A percentile compares a stretch with the other conserved stretches of the same genome.
Conservation (phyloP, 1,140 invertebrate species). For the Drosophila pseudoobscura region DNA sequence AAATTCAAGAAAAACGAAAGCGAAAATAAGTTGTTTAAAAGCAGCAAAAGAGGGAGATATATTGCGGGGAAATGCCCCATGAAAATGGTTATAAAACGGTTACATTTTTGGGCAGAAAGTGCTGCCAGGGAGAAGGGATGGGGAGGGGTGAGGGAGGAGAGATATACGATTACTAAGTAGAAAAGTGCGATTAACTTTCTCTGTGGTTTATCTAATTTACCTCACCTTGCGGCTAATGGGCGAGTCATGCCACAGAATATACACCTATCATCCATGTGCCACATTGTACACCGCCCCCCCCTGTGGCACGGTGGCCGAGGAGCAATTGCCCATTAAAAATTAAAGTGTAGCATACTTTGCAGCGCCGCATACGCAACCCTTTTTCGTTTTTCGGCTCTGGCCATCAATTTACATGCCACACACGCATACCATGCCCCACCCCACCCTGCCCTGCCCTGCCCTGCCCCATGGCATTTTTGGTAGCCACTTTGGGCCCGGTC, state of each 20-base stretch:
- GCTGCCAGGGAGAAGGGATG: too few relatives aligned
- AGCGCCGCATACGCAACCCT: conserved; percentile 48
- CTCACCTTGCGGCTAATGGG: conserved; percentile 61
- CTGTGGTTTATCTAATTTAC: conserved; percentile 47
- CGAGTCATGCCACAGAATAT: conserved; percentile 52
- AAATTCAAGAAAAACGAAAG: too few relatives aligned
- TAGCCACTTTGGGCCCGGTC: background rate
- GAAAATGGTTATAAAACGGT: too few relatives aligned
- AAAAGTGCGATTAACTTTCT: background rate
- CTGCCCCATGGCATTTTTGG: background rate
- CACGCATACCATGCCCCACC: conserved; percentile 51
- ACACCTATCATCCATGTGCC: too few relatives aligned
- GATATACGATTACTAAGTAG: too few relatives aligned
- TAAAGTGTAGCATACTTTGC: conserved; percentile 69
- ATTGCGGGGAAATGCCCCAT: too few relatives aligned
- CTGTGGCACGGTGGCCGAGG: background rate
- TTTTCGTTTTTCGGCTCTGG: conserved; percentile 24
- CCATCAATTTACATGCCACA: conserved; percentile 76
- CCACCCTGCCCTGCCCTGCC: too few relatives aligned
- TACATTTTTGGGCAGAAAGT: too few relatives aligned
- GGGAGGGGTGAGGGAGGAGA: too few relatives aligned
- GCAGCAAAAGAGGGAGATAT: too few relatives aligned
- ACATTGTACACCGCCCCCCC: background rate
- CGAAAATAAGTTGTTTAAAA: too few relatives aligned
- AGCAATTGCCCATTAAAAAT: conserved; percentile 65